A percentile compares a stretch with the other conserved stretches of the same genome.
These are phyloP conservation scores for Etheostoma perlongum DNA, from an alignment of 2,797 vertebrate genomes.

Conservation along the genomic window DNA sequence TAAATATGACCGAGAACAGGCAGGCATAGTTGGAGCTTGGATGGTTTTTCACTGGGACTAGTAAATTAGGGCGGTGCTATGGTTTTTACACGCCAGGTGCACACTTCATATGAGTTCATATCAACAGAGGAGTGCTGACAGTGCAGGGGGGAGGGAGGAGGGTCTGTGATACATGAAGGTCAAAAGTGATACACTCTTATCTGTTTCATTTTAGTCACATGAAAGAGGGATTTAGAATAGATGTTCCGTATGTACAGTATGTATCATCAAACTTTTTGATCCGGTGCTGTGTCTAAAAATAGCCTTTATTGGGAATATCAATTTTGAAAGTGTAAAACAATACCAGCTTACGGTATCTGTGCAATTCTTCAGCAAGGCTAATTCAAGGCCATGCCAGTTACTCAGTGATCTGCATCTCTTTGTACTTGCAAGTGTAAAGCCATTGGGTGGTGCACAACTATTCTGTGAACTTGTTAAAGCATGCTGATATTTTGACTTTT, in stretches of 20 bases:
- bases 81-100: slow-evolving; percentile 47
- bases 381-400: slow-evolving; percentile 1
- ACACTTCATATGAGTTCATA: slow-evolving; percentile 34
- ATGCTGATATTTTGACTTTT: neutral
- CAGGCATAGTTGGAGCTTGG: slow-evolving; percentile 27
- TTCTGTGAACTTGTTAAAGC: neutral
- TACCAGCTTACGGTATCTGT: slow-evolving; percentile 13
- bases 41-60: slow-evolving; percentile 56
- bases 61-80: slow-evolving; percentile 42
- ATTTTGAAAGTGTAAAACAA: slow-evolving; percentile 6
- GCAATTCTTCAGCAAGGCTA: slow-evolving; percentile 28
- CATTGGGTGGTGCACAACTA: neutral
- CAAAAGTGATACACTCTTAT: slow-evolving; percentile 48
- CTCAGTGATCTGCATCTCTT: neutral
- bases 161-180: slow-evolving; percentile 50
- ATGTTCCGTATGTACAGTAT: neutral
- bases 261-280: slow-evolving; percentile 9
- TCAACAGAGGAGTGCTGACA: slow-evolving; percentile 40
- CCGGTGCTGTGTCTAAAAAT: neutral
- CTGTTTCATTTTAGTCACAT: slow-evolving; percentile 63
- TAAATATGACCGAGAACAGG: slow-evolving; percentile 11
- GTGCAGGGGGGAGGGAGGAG: slow-evolving; percentile 13
- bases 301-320: neutral
- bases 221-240: slow-evolving; percentile 30
- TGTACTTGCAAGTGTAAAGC: neutral